A percentile compares a stretch with the other conserved stretches of the same genome.
phyloP scores from a whole-genome alignment of 2,888 invertebrate species.

The Eretmocerus hayati region DNA sequence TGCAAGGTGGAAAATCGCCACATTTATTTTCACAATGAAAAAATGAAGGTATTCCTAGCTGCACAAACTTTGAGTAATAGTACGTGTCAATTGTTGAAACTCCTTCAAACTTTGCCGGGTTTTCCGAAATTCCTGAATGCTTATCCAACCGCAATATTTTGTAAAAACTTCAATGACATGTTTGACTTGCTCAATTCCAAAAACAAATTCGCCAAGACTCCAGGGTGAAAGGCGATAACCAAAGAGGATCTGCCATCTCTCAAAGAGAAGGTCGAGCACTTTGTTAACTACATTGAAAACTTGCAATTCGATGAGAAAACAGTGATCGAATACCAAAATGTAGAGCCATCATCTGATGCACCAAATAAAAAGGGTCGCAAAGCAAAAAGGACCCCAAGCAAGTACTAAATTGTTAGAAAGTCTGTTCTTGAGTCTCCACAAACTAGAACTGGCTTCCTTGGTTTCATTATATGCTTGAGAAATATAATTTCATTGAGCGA shows the following conservation, averaged over 20 bases:
- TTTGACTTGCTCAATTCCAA: constrained; percentile 28
- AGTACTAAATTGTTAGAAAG: neutral
- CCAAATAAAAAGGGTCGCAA: neutral
- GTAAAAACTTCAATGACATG: constrained; percentile 24
- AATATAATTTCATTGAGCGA: constrained; percentile 8
- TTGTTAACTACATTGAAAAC: constrained; percentile 11
- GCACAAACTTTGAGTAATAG: constrained; percentile 21
- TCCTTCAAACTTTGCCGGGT: neutral
- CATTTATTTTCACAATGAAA: constrained; percentile 21
- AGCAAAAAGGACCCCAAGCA: neutral
- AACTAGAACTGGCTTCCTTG: constrained; percentile 13
- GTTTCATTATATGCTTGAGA: constrained; percentile 14
- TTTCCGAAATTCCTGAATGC: constrained; percentile 1
- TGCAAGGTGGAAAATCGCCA: constrained; percentile 26
- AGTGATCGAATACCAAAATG: neutral
- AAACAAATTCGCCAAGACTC: constrained; percentile 16
- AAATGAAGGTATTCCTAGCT: constrained; percentile 24
- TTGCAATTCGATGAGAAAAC: constrained; percentile 5
- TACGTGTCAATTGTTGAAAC: constrained; percentile 22
- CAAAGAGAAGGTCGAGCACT: constrained; percentile 3
- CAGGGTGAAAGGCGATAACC: constrained; percentile 2
- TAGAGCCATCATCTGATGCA: neutral
- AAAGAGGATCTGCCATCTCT: neutral
- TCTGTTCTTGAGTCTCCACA: constrained; percentile 3
- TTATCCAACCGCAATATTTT: constrained; percentile 20